Conservation (phyloP, 2,113 vertebrate genomes). For the Psittacara wagleri region DNA sequence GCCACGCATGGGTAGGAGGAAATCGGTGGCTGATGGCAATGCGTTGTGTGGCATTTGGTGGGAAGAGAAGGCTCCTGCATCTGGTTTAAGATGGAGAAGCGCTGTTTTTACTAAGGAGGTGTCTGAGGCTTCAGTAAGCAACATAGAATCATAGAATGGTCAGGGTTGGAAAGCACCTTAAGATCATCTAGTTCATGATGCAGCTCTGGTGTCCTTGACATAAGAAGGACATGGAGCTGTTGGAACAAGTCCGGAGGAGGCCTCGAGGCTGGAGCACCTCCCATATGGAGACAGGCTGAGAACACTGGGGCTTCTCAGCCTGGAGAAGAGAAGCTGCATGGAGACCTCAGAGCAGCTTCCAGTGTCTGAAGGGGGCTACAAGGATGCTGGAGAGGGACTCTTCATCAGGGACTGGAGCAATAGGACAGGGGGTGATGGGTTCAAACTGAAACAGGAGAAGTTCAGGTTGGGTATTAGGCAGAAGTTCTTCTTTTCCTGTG, state of each 20-base stretch:
- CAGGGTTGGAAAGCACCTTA: background rate
- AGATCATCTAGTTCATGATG: background rate
- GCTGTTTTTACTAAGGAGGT: background rate
- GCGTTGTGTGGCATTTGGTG: background rate
- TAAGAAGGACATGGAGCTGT: background rate
- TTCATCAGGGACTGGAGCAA: no score
- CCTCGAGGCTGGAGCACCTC: background rate
- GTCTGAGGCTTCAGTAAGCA: background rate
- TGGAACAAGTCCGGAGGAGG: background rate
- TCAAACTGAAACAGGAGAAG: no score
- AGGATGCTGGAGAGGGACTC: background rate
- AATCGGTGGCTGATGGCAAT: fast-evolving
- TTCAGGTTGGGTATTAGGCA: no score
- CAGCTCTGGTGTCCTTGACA: background rate
- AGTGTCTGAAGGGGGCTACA: background rate
- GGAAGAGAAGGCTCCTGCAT: background rate
- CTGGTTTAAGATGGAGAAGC: background rate
- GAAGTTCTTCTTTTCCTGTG: no score
- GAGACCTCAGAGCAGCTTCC: background rate
- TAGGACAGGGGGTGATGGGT: no score
- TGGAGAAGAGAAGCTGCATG: background rate
- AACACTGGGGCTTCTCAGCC: background rate
- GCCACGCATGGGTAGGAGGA: background rate
- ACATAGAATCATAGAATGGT: background rate
- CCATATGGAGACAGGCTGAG: background rate